Evolutionary conservation across 2,888 invertebrate species (phyloP).

Genomic region (Xestia c-nigrum): DNA sequence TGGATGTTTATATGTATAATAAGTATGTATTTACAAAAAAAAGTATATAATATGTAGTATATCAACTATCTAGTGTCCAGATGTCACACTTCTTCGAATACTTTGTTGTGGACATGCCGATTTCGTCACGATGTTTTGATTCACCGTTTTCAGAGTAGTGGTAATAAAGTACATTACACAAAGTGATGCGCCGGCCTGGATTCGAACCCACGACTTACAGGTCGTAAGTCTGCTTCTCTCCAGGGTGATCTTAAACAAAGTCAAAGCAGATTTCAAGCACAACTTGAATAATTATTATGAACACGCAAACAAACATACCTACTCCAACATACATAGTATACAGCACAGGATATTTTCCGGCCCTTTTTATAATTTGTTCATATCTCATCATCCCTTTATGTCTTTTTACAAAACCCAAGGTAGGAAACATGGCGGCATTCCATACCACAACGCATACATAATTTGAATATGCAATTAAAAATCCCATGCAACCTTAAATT

Average conservation of each 20-base stretch:
- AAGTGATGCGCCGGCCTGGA: too few relatives aligned
- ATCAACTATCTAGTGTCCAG: too few relatives aligned
- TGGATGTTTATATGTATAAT: too few relatives aligned
- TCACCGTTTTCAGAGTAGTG: too few relatives aligned
- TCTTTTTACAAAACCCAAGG: background rate
- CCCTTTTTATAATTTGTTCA: slow-evolving; percentile 24
- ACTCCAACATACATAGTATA: background rate
- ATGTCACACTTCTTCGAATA: too few relatives aligned
- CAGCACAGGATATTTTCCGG: background rate
- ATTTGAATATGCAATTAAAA: slow-evolving; percentile 56
- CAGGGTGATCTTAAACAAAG: background rate
- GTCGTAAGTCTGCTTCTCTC: too few relatives aligned
- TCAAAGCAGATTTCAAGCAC: background rate
- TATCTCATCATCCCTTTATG: slow-evolving; percentile 17
- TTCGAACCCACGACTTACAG: too few relatives aligned
- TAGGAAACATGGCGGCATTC: background rate
- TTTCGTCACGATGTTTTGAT: too few relatives aligned
- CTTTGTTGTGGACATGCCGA: too few relatives aligned
- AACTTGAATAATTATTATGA: background rate
- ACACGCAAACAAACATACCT: background rate
- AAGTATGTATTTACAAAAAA: too few relatives aligned
- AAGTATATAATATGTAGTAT: too few relatives aligned
- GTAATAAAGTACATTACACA: too few relatives aligned
- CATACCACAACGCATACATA: slow-evolving; percentile 22
- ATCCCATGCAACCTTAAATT: slow-evolving; percentile 36